Base-by-base conservation (phyloP, 2,888 invertebrate species). In the Mesochorus sp. region DNA sequence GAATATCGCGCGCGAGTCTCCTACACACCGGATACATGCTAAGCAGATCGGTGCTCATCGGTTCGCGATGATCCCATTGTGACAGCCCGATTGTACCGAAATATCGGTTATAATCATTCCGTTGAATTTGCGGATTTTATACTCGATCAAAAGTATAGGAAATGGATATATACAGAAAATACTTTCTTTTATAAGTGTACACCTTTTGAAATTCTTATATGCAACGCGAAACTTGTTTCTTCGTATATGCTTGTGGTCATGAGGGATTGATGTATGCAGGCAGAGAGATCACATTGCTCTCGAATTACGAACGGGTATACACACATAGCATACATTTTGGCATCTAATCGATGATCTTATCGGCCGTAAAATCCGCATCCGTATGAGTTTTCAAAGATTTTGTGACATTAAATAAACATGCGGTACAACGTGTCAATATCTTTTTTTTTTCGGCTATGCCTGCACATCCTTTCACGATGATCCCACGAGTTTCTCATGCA, bases 21-120 rank as follows among this genome's bases (percentile, higher is more conserved):
- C n/a, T n/a, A n/a, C n/a, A n/a, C 57, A 77, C 62, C 53, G 64
- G 53, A 55, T 67, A 57, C 77, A 80, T 68, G 81, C 76, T 84
- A 87, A 87, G 87, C 82, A 87, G 86, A 87, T 87, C 84, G 80
- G 83, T 85, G 88, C 82, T 87, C 86, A 82, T 62, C 82, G 82
- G 83, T 83, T 82, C 84, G 84, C 82, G 84, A 83, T 86, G 85
- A 87, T 85, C 85, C 86, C 77, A 85, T 86, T 85, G 82, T 85
- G 76, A 42, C 76, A 64, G n/a, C 26, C 19, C 31, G 71, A 61
- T 70, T 61, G 49, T 70, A 68, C 62, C 44, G 62, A 24, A 68
- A 53, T 47, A 62, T 28, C 28, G 62, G 31, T 76, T 73, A n/a
- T n/a, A 74, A 70, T 59, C 79, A 24, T 42, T 49, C 26, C 61